Evolutionary conservation across 1,140 invertebrate genomes (phyloP), one percentile per base, ranked within the genome.

Genomic region (Cepaea nemoralis): DNA sequence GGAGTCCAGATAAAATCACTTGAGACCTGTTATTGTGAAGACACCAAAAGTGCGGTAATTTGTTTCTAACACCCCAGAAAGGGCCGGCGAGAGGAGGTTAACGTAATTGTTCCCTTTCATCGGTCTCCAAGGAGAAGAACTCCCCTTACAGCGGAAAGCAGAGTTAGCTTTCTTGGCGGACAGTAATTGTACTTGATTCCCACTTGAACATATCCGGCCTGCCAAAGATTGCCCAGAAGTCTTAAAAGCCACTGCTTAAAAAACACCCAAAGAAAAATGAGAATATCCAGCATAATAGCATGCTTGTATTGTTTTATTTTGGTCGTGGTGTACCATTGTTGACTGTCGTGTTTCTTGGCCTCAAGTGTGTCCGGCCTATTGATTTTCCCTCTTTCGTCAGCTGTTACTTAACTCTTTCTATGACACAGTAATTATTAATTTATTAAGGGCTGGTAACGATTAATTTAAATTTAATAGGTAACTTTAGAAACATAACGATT

Each of bases 31-130:
- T 70, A 50, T 75, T 75, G 27, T 31, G 35, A 35, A 31, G 37
- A 63, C 75, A 39, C 1, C 45, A 63, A 63, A 77, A 77, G 71
- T 74, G 71, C 75, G 37, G 75, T 77, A 55, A 77, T 77, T 77
- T 77, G 75, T 77, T 77, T 77, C 75, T 63, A 63, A 77, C 75
- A 40, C 75, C 50, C 50, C 37, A 77, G 48, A 77, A 63, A 35
- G 39, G 50, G 22, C 50, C 31, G 31, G 8, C 48, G 50, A 77
- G 50, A 50, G 50, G 35, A 59, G 75, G 42, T 55, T 77, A 77
- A 77, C 75, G 0, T 63, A 77, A 77, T 77, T 77, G 75, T 77
- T 33, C 75, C 75, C 42, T 77, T 63, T 77, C 75, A 77, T 77
- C 75, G 75, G 75, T 77, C 75, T 77, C 75, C 37, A 37, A 77